Evolutionary conservation across 2,797 vertebrate species (phyloP), one percentile per base, ranked within the genome.

Genomic region (Acrocephalus scirpaceus): DNA sequence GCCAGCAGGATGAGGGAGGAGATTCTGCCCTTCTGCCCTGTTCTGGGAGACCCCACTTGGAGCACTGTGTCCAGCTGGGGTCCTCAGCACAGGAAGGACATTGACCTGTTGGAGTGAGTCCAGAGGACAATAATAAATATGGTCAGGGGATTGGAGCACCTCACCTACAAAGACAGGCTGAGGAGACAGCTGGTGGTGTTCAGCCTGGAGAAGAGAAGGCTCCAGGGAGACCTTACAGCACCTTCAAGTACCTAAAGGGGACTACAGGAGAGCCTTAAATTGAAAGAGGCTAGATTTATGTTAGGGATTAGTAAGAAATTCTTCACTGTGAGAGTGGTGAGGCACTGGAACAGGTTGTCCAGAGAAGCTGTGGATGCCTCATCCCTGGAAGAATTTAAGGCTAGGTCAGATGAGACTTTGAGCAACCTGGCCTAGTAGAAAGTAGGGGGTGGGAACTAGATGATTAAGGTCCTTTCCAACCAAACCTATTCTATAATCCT

Each of bases 261-360:
- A 4, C n/a, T 32, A 15, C 26, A 60, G 18, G 6, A 22, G 19
- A 66, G 13, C 7, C 26, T 64, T 53, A 32, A 47, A 27, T 11
- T 32, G 26, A 47, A 45, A 60, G 13, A 60, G 10, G 16, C 21
- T 53, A 6, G 8, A 36, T 66, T 65, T 72, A 12, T 53, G 12
- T 48, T 29, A 20, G 26, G 32, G 47, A 30, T 10, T 32, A 47
- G 18, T 30, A 32, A 4, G 13, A 72, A 60, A 60, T 54, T 42
- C 21, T 36, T 72, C 45, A 15, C 9, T 20, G 6, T 32, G 73
- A 42, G 30, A 11, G 26, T 42, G 34, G 15, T 36, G 45, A 71
- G n/a, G 6, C 0, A 1, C 4, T 40, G 20, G 5, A 1, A 51
- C 25, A 40, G 7, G 18, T 8, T 34, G 21, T 8, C 17, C n/a